Conservation (phyloP, 2,888 invertebrate species). For the Pardosa pseudoannulata region DNA sequence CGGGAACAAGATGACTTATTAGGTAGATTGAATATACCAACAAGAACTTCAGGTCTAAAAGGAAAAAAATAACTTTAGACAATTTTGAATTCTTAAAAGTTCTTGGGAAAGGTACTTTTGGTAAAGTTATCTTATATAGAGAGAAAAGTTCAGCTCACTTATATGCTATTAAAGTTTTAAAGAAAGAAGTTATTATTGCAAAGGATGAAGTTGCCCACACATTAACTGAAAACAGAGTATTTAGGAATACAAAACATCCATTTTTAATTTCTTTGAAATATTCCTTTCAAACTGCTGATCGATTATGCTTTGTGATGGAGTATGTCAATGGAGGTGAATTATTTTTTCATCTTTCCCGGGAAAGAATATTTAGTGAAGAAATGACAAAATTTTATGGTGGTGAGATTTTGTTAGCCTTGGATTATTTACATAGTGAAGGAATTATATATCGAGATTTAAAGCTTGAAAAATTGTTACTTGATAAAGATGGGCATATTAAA, state of each 20-base stretch:
- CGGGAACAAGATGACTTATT: constrained; percentile 78
- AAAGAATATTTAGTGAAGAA: constrained; percentile 93
- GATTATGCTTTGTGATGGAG: constrained; percentile 99
- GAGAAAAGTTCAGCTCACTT: constrained; percentile 95
- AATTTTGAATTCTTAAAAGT: constrained; percentile 99
- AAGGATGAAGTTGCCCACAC: constrained; percentile 99
- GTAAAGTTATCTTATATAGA: constrained; percentile 97
- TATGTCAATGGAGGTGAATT: constrained; percentile 99
- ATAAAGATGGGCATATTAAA: constrained; percentile 99
- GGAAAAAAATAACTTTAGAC: constrained; percentile 90
- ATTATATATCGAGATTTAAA: constrained; percentile 99
- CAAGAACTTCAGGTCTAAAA: constrained; percentile 48
- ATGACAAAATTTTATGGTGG: constrained; percentile 98
- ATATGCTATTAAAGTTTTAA: constrained; percentile 98
- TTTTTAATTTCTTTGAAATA: constrained; percentile 99
- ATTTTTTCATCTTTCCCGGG: constrained; percentile 97
- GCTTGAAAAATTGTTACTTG: constrained; percentile 97
- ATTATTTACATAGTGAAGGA: constrained; percentile 91
- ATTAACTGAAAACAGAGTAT: constrained; percentile 97
- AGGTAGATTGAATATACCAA: constrained; percentile 72
- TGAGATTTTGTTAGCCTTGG: constrained; percentile 97
- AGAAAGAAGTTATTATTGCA: constrained; percentile 97
- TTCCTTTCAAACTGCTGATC: constrained; percentile 98
- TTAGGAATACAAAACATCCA: constrained; percentile 97
- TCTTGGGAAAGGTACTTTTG: constrained; percentile 96